Base-by-base conservation (phyloP, 1,140 invertebrate species). In the Euwallacea similis region DNA sequence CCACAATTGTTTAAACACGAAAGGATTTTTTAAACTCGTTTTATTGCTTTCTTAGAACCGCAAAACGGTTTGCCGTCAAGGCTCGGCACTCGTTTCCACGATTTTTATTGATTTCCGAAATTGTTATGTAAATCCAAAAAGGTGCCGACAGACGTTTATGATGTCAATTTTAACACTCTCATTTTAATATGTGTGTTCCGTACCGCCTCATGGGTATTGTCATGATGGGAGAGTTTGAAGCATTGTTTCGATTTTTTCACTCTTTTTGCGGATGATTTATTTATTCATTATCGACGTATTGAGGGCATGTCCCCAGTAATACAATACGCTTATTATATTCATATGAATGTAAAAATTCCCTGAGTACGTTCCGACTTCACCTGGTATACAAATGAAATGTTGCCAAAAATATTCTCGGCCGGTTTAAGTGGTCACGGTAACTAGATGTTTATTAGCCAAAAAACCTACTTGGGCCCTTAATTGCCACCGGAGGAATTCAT, bases 391-490 rank as follows among this genome's bases (percentile, higher is more conserved):
- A 55, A 46, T 50, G 47, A 56, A 68, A 68, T 68, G 66, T 61
- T 61, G 66, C 42, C 67, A 69, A 69, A 33, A 33, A 69, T 69
- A 69, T 69, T 69, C 41, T 7, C 43, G 67, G 67, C 60, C 67
- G 59, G 67, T 69, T 69, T 61, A 21, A 61, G 66, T 68, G 8
- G 56, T 46, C 13, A 42, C 16, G 11, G 58, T 69, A 69, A 69
- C 67, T 69, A 69, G 67, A 69, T 69, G 67, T 69, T 69, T 69
- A 69, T 69, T 69, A 62, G 58, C 59, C 42, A 63, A 69, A 69
- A 69, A 69, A 69, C 13, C n/a, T 7, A 42, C 16, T 15, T 44
- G 47, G 66, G 50, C 10, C 67, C 67, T 69, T 69, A 69, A 69
- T 69, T 71, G 69, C 61, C 61, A 59, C 53, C 61, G 50, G 7